Percentiles rank a stretch among this genome's conserved stretches.
Conservation (phyloP, 2,113 vertebrate genomes). For the Tyto alba region DNA sequence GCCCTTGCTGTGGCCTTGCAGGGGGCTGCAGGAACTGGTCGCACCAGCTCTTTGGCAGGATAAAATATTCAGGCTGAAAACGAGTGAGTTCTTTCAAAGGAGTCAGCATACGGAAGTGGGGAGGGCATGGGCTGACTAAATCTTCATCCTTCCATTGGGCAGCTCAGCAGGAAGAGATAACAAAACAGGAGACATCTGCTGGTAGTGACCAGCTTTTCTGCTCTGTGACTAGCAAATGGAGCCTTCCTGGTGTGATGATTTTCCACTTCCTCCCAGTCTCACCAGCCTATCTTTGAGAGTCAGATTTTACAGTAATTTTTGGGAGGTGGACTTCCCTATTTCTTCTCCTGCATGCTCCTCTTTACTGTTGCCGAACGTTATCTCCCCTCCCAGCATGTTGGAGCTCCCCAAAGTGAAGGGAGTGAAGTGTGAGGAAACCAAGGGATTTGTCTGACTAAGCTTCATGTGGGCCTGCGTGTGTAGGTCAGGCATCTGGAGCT, state of each 20-base stretch:
- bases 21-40: neutral
- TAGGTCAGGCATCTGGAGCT: neutral
- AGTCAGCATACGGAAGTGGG: neutral
- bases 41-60: neutral
- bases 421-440: conserved; percentile 17
- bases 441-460: conserved; percentile 35
- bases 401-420: conserved; percentile 6
- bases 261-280: neutral
- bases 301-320: conserved; percentile 14
- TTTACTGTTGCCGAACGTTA: conserved; percentile 9
- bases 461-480: neutral
- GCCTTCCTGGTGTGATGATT: neutral
- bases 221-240: neutral
- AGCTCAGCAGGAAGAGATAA: conserved; percentile 4
- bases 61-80: neutral
- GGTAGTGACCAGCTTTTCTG: neutral
- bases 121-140: neutral
- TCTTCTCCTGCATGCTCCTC: neutral
- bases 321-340: conserved; percentile 32
- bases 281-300: neutral
- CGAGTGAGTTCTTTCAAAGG: neutral
- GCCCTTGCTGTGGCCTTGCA: neutral
- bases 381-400: neutral
- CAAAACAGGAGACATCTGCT: neutral
- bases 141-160: neutral